Evolutionary conservation across 2,113 vertebrate genomes (phyloP), one percentile per base, ranked within the genome.

Genomic region (Notothenia rossii): DNA sequence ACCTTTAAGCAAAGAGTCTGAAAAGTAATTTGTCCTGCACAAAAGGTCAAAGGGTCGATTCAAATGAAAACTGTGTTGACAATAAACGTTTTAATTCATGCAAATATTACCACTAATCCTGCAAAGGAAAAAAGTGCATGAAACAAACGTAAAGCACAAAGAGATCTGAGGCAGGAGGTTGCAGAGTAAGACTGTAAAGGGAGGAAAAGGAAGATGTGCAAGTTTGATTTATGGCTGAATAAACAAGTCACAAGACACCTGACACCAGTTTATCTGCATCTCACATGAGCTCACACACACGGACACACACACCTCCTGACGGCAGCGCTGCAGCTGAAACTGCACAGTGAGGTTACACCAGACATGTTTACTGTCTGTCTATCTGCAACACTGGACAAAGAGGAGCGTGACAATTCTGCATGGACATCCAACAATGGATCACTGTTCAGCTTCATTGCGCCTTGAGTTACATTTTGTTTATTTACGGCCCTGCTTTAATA

Each of bases 161-260:
- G 0, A 36, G 10, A 10, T 14, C n/a, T 13, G 17, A 64, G 48
- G 49, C 22, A 67, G 63, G 5, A 49, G 20, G 10, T 22, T 20
- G 25, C 1, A 46, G 40, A 45, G 43, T 25, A 4, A 46, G 17
- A 40, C 1, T 20, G 13, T 8, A 17, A 12, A 17, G 2, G 10
- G 20, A 51, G 51, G 49, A n/a, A 4, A 66, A 33, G 48, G 9
- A 50, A 40, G n/a, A 3, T 10, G 17, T 12, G 29, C 36, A 40
- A 55, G 43, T 40, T 17, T 29, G 54, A 74, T 76, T 74, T 62
- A 62, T 22, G n/a, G 50, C 60, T 58, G 15, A 13, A 55, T 46
- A 74, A 83, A 86, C 49, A 66, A 50, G 76, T 86, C 85, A 89
- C 71, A 77, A 74, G 79, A 69, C 76, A 65, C 25, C 71, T 87